These are phyloP conservation scores for Prostheceraeus crozeri DNA, from an alignment of 2,888 invertebrate species.

Conservation along the genomic window DNA sequence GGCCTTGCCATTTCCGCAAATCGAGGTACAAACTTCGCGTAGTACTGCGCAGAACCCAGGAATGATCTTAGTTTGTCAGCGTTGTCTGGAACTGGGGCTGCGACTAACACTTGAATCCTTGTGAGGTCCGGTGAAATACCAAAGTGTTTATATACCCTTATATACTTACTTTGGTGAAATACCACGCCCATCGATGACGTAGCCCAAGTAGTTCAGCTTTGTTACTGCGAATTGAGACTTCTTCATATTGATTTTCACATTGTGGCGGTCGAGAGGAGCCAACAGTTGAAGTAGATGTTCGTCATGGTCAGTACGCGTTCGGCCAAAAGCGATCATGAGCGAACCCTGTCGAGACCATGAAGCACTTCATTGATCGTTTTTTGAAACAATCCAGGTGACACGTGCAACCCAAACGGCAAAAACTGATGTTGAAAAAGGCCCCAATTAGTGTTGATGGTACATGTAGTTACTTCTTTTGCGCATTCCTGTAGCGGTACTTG, in stretches of 20 bases:
- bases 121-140: slow-evolving; percentile 11
- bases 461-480: slow-evolving; percentile 5
- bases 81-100: neutral
- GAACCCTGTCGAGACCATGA: neutral
- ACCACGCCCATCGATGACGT: neutral
- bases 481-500: neutral
- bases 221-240: slow-evolving; percentile 1
- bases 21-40: neutral
- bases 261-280: neutral
- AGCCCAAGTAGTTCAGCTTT: neutral
- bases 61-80: neutral
- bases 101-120: neutral
- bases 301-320: neutral
- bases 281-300: slow-evolving; percentile 9
- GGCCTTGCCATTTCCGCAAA: no score
- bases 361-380: neutral
- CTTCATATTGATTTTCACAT: slow-evolving; percentile 24
- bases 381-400: slow-evolving; percentile 8
- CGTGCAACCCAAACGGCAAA: slow-evolving; percentile 4
- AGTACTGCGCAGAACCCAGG: slow-evolving; percentile 2
- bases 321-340: neutral
- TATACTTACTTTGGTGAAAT: no score
- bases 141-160: no score
- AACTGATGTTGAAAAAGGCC: slow-evolving; percentile 5
- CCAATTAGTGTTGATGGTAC: slow-evolving; percentile 9